These are phyloP conservation scores for Stenodera caucasica DNA, from an alignment of 2,888 invertebrate species.

Conservation along the genomic window DNA sequence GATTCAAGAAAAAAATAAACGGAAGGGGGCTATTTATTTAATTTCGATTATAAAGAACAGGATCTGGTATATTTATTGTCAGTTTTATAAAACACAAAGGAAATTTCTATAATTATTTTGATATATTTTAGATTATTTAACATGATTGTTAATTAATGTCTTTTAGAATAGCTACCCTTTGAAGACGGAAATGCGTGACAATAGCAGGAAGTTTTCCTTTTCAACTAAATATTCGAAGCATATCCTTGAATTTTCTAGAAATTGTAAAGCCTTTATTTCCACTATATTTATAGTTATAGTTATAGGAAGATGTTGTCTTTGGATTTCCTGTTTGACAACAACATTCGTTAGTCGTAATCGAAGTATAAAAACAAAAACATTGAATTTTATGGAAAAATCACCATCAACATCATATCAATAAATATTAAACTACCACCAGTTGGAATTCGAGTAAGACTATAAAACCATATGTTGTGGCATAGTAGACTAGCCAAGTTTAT, in stretches of 20 bases:
- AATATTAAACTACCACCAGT: slow-evolving; percentile 13
- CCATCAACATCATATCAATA: slow-evolving; percentile 2
- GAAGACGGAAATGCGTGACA: slow-evolving; percentile 36
- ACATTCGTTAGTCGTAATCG: not conserved
- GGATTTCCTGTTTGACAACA: slow-evolving; percentile 3
- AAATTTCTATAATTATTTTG: too few relatives aligned
- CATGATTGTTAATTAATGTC: not conserved
- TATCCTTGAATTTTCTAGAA: slow-evolving; percentile 25
- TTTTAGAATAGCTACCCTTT: not conserved
- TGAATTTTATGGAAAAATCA: not conserved
- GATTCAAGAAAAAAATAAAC: slow-evolving; percentile 12
- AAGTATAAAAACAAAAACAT: not conserved
- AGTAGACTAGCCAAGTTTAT: slow-evolving; percentile 14
- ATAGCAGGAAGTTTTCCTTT: slow-evolving; percentile 36
- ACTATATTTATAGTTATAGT: too few relatives aligned
- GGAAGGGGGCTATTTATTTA: not conserved
- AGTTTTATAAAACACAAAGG: too few relatives aligned
- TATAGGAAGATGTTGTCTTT: slow-evolving; percentile 2
- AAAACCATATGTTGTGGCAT: slow-evolving; percentile 4
- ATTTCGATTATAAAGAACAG: not conserved
- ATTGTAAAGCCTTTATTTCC: not conserved
- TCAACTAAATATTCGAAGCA: slow-evolving; percentile 35
- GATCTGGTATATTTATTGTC: not conserved
- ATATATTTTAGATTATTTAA: not conserved
- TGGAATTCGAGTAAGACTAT: slow-evolving; percentile 15